Percentiles rank a stretch among this genome's conserved stretches.
These are phyloP conservation scores for Arion vulgaris DNA, from an alignment of 1,140 invertebrate genomes.

Conservation along the genomic window DNA sequence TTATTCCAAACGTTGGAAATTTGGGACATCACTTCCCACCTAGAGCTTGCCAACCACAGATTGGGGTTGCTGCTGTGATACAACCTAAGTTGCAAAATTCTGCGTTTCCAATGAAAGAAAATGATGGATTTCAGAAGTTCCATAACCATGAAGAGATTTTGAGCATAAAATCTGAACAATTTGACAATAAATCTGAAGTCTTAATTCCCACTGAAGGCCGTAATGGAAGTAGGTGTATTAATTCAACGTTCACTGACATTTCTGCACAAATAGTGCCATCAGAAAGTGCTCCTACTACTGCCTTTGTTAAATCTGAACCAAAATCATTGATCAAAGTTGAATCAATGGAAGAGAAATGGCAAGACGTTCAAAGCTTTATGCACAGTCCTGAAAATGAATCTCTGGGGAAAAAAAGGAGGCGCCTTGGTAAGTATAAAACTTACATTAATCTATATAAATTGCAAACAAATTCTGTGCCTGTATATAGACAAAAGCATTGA, in stretches of 20 bases:
- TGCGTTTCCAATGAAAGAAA: background rate
- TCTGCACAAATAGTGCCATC: constrained; percentile 26
- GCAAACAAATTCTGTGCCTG: too few species aligned
- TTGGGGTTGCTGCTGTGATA: constrained; percentile 29
- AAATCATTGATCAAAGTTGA: constrained; percentile 26
- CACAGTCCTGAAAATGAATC: constrained; percentile 73
- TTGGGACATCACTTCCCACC: constrained; percentile 20
- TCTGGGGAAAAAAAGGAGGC: constrained; percentile 83
- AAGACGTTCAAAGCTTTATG: constrained; percentile 65
- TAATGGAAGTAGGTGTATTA: background rate
- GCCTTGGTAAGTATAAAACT: constrained; percentile 47
- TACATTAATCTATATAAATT: background rate
- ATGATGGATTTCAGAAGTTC: background rate
- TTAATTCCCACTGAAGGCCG: background rate
- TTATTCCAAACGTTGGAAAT: background rate
- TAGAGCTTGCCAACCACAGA: background rate
- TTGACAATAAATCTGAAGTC: background rate
- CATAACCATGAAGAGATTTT: background rate
- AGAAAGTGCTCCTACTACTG: background rate
- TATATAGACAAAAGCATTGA: too few species aligned
- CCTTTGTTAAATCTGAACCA: background rate
- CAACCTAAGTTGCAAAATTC: background rate
- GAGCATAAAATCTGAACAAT: background rate
- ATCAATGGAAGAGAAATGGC: constrained; percentile 66
- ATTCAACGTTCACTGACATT: background rate